Evolutionary conservation across 2,888 invertebrate genomes (phyloP), one percentile per base, ranked within the genome.

Genomic region (Lordiphosa fenestrarum): DNA sequence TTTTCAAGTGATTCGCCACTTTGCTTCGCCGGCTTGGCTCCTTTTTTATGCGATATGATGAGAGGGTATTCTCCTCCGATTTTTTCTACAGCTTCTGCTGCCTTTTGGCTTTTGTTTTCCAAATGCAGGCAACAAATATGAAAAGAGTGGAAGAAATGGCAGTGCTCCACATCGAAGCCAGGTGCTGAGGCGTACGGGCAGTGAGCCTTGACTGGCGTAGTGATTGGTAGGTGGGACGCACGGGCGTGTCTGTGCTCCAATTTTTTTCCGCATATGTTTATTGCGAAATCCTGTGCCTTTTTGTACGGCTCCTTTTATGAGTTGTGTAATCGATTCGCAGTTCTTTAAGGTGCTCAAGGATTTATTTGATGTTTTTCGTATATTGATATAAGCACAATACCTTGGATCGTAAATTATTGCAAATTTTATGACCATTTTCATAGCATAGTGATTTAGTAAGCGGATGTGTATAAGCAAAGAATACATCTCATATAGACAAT

Each of bases 201-300:
- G 51, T 36, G 33, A 55, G 46, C 5, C 36, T 42, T 38, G 41
- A 50, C 33, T 39, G 49, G 21, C 47, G n/a, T 21, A n/a, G 36
- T 10, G 35, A 47, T n/a, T 40, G 39, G 12, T 4, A 40, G 4
- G 12, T 35, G 19, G 13, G 1, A 15, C 15, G 13, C 0, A 15
- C 15, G 23, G 30, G 44, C 12, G 47, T 47, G 52, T 66, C 59
- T 49, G 50, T 77, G 82, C 60, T 81, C 78, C 63, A 65, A 53
- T 68, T 72, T 62, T 49, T 55, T 42, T 65, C 55, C 57, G 66
- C 78, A 77, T 77, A 77, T 81, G 77, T 51, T 84, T 84, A 77
- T 77, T 84, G 82, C 77, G 68, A 69, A 73, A 84, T 70, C 61
- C 63, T 38, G 33, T 15, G 53, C 52, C 47, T 39, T 35, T 37